Conservation (phyloP, 2,113 vertebrate genomes). For the Gymnorhina tibicen region DNA sequence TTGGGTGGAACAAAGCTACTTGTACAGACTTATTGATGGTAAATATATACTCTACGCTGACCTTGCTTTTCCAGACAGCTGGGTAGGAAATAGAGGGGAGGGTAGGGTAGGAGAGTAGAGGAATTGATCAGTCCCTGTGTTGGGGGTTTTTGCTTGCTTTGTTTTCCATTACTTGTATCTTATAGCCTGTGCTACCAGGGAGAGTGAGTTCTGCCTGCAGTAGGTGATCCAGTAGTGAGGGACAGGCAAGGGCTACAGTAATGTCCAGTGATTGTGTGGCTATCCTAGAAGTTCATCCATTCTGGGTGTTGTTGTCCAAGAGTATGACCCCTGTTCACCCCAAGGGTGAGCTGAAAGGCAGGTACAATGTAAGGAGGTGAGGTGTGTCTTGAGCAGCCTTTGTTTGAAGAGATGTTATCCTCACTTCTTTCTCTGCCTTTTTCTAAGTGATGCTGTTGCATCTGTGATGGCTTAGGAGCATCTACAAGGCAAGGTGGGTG, state of each 20-base stretch:
- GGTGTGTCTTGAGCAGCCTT: not conserved
- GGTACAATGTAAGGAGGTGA: not conserved
- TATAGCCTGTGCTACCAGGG: not conserved
- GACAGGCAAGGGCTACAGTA: not conserved
- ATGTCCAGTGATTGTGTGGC: not conserved
- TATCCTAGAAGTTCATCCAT: not conserved
- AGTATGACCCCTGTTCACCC: rapidly evolving
- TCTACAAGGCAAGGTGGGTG: not conserved
- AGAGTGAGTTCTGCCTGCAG: not conserved
- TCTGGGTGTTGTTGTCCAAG: not conserved
- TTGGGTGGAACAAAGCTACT: not conserved
- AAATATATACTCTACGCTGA: not conserved
- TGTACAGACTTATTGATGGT: not conserved
- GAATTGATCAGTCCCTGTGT: not conserved
- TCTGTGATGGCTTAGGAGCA: not conserved
- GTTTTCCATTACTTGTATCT: not conserved
- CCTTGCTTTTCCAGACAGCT: not conserved
- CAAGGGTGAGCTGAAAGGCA: not conserved
- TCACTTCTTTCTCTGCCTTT: not conserved
- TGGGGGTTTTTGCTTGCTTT: not conserved
- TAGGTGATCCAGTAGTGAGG: not conserved
- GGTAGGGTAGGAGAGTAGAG: not conserved
- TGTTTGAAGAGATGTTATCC: not conserved
- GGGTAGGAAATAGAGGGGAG: not conserved
- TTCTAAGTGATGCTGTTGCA: not conserved